phyloP scores from a whole-genome alignment of 2,113 vertebrate genomes.

The Gymnogyps californianus region DNA sequence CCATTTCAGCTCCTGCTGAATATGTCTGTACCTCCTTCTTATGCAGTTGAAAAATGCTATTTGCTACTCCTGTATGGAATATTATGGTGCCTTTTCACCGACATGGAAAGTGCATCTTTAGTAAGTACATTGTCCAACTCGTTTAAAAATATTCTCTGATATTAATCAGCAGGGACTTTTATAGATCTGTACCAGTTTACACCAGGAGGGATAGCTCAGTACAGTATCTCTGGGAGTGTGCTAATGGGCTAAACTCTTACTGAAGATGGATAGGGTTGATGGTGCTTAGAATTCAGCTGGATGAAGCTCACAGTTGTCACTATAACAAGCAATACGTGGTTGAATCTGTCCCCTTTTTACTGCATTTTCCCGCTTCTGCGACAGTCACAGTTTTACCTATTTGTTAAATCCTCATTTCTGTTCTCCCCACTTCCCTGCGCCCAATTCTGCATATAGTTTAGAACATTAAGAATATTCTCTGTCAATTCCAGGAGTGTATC shows the following conservation, averaged over 20 bases:
- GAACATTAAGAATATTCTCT: not conserved
- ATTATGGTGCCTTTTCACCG: not conserved
- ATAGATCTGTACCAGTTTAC: no score
- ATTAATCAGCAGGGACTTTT: not conserved
- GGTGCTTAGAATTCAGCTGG: not conserved
- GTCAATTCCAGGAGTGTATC: not conserved
- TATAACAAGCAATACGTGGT: fast-evolving
- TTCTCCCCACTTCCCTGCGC: not conserved
- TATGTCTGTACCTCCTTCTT: not conserved
- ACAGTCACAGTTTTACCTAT: not conserved
- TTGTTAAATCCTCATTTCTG: not conserved
- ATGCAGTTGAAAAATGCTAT: not conserved
- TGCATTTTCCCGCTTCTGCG: not conserved
- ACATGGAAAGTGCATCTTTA: not conserved
- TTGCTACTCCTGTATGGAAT: not conserved
- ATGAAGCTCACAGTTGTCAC: not conserved
- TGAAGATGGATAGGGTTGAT: not conserved
- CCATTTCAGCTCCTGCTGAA: not conserved
- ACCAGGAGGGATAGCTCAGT: not conserved
- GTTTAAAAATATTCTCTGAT: not conserved
- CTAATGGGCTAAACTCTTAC: not conserved
- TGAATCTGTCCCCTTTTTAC: not conserved
- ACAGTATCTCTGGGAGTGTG: not conserved
- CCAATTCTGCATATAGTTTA: fast-evolving
- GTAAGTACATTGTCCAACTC: not conserved